Base-by-base conservation (phyloP, 2,113 vertebrate species). In the Hippocampus guttulatus region DNA sequence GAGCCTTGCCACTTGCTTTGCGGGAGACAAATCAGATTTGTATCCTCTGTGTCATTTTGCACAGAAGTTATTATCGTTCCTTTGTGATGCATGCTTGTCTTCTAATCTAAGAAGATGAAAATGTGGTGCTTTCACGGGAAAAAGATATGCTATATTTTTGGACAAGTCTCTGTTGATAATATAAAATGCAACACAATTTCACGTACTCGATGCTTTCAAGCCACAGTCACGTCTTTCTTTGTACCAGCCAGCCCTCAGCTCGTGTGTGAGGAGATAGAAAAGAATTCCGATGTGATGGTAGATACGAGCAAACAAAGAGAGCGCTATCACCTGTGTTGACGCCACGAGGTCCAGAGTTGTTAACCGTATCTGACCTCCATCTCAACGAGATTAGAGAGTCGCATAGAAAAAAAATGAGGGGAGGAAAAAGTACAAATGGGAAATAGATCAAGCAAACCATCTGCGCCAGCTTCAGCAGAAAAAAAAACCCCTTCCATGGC, bases 301-400 rank as follows among this genome's bases (percentile, higher is more conserved):
- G 89, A 79, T 88, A 88, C 69, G 21, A 60, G 62, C 85, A 90
- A 78, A 90, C 89, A 90, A 83, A 91, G 86, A 76, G 73, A 40
- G 57, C 64, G 69, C 70, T 91, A 93, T 93, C 91, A 30, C 75
- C 79, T 12, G 75, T 87, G 88, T 91, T 89, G 92, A 93, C 91
- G 92, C 91, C 91, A 91, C 86, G 27, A 72, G 87, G 92, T 92
- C 91, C 90, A 78, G 73, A 87, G 90, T 87, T 91, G 90, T 92
- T 87, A 91, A 91, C 92, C 90, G 87, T 88, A 92, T 93, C 91
- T 86, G 75, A 78, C 87, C 87, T 80, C 80, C 88, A 85, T 86
- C 90, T 92, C 76, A 77, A 64, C 3, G 3, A 84, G 85, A 90
- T 90, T 83, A 83, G 81, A 65, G 70, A 62, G 54, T 67, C 51